Evolutionary conservation across 2,797 vertebrate species (phyloP), one percentile per base, ranked within the genome.

Genomic region (Sebastes miniatus): DNA sequence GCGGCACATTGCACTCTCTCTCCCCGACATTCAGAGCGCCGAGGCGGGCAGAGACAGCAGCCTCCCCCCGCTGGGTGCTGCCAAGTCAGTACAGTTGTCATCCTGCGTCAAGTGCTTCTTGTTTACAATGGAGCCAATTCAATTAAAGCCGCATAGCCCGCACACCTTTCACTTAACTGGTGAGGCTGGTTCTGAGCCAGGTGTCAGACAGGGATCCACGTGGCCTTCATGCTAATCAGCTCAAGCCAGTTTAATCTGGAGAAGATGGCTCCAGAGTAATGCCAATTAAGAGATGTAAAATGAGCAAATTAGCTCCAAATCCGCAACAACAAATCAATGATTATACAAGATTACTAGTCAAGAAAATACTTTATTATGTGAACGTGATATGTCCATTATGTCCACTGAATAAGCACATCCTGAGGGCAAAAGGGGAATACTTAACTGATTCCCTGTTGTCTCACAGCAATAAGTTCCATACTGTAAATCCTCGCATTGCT

Each of bases 81-180:
- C 77, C 65, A 65, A 47, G 39, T 91, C 76, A 68, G 83, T 84
- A 12, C 93, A 94, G 94, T 94, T 94, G 93, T 81, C 89, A 13
- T 22, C 75, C 39, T 32, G 84, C 71, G 69, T 90, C 81, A 86
- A 71, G 62, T 50, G 79, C 62, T 80, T 69, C 66, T 74, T 87
- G 87, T 93, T 91, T 90, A 88, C 79, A 76, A 14, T 56, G 76
- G 24, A 63, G 81, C 66, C 90, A 87, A 93, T 86, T 87, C 2
- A 25, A 94, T 94, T 90, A 90, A 91, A 90, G 34, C 3, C 22
- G 24, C 82, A 88, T 89, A 71, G 69, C 80, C 72, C 0, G 57
- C 75, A 65, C 50, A 79, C 29, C 88, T 87, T 76, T 77, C 88
- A 85, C 83, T 90, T 86, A 81, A 32, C 84, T 73, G 24, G 2